Evolutionary conservation across 2,113 vertebrate genomes (phyloP).

Genomic region (Orycteropus afer): DNA sequence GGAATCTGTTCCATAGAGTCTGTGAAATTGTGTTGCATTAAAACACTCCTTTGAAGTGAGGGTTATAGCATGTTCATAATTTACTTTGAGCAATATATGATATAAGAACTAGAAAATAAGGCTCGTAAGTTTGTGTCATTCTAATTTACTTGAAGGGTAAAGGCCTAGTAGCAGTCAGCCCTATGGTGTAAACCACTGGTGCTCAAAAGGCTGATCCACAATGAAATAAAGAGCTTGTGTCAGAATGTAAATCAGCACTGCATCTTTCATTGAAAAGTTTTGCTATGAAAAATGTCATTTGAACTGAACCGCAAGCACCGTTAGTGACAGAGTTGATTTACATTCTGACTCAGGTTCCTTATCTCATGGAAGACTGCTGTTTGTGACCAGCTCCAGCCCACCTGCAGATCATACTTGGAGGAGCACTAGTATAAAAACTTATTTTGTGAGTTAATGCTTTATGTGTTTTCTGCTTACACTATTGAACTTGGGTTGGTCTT

Average conservation of each 20-base stretch:
- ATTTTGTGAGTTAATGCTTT: not conserved
- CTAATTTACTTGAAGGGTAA: not conserved
- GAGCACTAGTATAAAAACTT: not conserved
- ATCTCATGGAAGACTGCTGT: not conserved
- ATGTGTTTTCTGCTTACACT: not conserved
- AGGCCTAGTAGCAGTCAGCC: not conserved
- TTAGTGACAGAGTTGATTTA: not conserved
- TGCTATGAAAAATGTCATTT: not conserved
- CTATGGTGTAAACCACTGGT: not conserved
- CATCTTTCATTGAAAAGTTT: not conserved
- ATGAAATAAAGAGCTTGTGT: not conserved
- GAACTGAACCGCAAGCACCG: not conserved
- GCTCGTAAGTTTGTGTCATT: slow-evolving; percentile 21
- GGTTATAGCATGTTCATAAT: not conserved
- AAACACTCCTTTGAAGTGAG: not conserved
- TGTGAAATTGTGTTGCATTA: slow-evolving; percentile 42
- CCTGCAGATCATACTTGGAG: not conserved
- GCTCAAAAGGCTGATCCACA: not conserved
- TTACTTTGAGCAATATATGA: slow-evolving; percentile 11
- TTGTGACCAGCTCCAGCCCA: not conserved
- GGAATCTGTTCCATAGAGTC: not conserved
- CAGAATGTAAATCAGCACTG: not conserved
- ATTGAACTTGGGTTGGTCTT: slow-evolving; percentile 4
- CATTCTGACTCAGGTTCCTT: not conserved
- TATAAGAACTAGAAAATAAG: slow-evolving; percentile 9